Conservation (phyloP, 1,140 invertebrate genomes). For the Sycophaga agraensis region DNA sequence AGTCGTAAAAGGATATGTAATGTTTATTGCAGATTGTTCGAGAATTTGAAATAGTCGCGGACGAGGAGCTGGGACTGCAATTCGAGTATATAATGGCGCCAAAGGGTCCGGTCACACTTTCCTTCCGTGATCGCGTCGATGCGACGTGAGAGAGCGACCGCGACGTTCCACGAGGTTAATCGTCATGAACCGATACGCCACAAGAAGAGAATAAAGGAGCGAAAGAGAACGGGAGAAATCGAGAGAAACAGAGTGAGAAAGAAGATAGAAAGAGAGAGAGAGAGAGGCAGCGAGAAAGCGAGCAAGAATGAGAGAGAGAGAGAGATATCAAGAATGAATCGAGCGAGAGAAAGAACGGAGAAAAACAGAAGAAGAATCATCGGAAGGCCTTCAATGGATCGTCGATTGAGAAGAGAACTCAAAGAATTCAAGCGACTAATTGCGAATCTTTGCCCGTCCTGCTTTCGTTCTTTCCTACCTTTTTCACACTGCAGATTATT, state of each 20-base stretch:
- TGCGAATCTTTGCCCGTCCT: not conserved
- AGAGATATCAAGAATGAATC: no score
- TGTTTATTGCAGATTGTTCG: slow-evolving; percentile 65
- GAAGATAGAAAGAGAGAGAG: not conserved
- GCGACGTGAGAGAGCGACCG: slow-evolving; percentile 6
- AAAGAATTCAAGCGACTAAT: not conserved
- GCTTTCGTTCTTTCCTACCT: slow-evolving; percentile 9
- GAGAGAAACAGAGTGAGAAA: not conserved
- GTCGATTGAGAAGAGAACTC: not conserved
- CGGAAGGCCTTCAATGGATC: not conserved
- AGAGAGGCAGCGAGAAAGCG: not conserved
- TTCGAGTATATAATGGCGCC: slow-evolving; percentile 79
- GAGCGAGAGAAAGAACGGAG: not conserved
- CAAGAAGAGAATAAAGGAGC: not conserved
- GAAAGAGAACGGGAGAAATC: not conserved
- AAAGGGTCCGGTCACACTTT: slow-evolving; percentile 69
- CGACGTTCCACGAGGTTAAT: slow-evolving; percentile 6
- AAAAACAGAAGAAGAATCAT: slow-evolving; percentile 5
- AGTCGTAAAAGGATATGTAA: no score
- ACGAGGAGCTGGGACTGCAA: slow-evolving; percentile 69
- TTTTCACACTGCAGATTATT: slow-evolving; percentile 8
- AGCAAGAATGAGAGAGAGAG: slow-evolving; percentile 2
- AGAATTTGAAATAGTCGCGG: slow-evolving; percentile 68
- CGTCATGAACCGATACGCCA: slow-evolving; percentile 11
- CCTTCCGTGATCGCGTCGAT: slow-evolving; percentile 58